Conservation (phyloP, 2,797 vertebrate genomes). For the Brachyalestes nurse region DNA sequence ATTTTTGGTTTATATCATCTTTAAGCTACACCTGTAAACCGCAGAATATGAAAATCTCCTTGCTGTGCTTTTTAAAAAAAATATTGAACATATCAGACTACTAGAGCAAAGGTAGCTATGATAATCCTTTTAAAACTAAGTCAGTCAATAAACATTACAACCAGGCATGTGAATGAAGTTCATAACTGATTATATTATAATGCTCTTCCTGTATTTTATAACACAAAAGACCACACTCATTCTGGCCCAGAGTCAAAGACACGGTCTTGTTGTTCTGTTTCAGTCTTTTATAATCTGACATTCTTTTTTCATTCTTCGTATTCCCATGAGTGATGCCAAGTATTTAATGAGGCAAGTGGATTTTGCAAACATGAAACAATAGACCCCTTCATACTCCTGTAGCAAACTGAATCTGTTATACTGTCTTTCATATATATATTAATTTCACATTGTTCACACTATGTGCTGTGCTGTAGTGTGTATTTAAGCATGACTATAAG, state of each 20-base stretch:
- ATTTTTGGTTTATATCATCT: no score
- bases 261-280: background rate
- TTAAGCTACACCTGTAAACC: background rate
- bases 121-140: background rate
- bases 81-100: background rate
- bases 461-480: no score
- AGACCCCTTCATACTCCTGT: constrained; percentile 55
- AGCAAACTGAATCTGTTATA: background rate
- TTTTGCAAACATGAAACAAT: constrained; percentile 67
- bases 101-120: constrained; percentile 39
- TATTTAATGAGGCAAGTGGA: constrained; percentile 65
- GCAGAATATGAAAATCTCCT: background rate
- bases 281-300: constrained; percentile 2
- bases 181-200: background rate
- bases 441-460: no score
- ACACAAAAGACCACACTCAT: background rate
- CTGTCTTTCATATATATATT: background rate
- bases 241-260: background rate
- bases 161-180: background rate
- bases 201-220: background rate
- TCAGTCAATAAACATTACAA: background rate
- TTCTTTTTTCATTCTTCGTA: constrained; percentile 31
- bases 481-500: no score
- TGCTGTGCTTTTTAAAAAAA: background rate
- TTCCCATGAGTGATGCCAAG: constrained; percentile 63